Conservation (phyloP, 2,797 vertebrate genomes). For the Falco naumanni region DNA sequence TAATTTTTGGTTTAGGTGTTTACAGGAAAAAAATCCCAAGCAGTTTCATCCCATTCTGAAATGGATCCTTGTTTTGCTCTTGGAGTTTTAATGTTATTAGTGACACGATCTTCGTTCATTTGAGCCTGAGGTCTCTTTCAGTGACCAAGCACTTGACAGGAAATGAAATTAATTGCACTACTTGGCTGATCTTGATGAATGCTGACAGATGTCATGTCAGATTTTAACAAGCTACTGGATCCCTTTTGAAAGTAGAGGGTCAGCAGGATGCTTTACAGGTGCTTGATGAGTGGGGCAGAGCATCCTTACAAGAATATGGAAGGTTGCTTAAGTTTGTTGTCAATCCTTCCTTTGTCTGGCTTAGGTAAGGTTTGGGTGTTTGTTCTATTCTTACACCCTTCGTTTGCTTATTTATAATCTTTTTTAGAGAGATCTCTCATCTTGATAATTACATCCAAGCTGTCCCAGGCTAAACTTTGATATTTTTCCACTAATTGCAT, state of each 20-base stretch:
- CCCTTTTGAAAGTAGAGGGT: not conserved
- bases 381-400: not conserved
- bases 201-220: constrained; percentile 37
- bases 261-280: constrained; percentile 28
- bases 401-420: not conserved
- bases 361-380: not conserved
- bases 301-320: not conserved
- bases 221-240: constrained; percentile 13
- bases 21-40: not conserved
- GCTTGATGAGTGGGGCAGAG: not conserved
- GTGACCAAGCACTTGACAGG: not conserved
- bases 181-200: constrained; percentile 1
- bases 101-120: not conserved
- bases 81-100: not conserved
- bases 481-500: constrained; percentile 20
- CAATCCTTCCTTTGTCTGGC: not conserved
- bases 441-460: not conserved
- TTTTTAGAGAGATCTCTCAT: not conserved
- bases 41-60: not conserved
- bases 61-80: not conserved
- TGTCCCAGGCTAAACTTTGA: not conserved
- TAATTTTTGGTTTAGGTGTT: not conserved
- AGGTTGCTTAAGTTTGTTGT: not conserved
- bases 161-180: constrained; percentile 46
- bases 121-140: not conserved